Percentiles rank a stretch among this genome's conserved stretches.
These are phyloP conservation scores for Falco columbarius DNA, from an alignment of 2,797 vertebrate species.

Conservation along the genomic window DNA sequence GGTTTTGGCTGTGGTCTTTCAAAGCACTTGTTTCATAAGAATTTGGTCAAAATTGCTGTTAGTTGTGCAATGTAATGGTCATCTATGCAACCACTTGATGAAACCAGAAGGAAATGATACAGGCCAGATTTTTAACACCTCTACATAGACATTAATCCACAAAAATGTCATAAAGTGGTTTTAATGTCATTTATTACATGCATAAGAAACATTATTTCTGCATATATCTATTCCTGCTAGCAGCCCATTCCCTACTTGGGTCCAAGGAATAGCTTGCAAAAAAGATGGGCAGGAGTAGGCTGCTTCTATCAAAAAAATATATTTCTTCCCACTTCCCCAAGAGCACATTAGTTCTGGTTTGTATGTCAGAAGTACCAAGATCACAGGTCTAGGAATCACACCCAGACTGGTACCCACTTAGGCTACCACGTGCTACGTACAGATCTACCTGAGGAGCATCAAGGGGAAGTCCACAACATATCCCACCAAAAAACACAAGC, in stretches of 20 bases:
- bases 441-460: neutral
- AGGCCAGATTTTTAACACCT: neutral
- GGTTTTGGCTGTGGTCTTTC: neutral
- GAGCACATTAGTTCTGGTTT: neutral
- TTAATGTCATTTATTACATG: neutral
- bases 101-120: neutral
- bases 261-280: neutral
- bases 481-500: neutral
- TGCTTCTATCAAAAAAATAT: neutral
- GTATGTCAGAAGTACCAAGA: neutral
- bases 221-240: neutral
- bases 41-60: neutral
- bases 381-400: neutral
- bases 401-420: neutral
- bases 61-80: neutral
- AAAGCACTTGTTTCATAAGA: neutral
- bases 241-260: neutral
- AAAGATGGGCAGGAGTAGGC: neutral
- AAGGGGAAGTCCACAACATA: neutral
- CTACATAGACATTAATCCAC: neutral
- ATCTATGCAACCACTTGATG: neutral
- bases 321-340: neutral
- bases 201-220: neutral
- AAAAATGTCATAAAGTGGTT: neutral
- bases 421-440: neutral